Base-by-base conservation (phyloP, 2,888 invertebrate species). In the Schizaphis graminum region DNA sequence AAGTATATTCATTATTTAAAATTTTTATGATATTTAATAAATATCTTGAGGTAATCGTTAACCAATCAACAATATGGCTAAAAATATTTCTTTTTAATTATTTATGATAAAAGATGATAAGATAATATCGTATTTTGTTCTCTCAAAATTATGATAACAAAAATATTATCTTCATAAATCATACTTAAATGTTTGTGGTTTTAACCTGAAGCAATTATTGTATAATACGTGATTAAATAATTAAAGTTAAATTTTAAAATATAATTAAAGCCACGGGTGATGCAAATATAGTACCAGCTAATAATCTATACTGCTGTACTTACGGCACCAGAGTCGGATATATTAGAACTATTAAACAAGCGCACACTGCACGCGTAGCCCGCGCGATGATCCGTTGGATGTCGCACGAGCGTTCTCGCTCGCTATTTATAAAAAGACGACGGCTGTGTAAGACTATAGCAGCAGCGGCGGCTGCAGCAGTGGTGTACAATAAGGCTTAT, bases 391-490 rank as follows among this genome's bases (percentile, higher is more conserved):
- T 92, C 93, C 89, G 93, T 44, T 56, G 44, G 93, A 89, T 89
- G 89, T 61, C 90, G 85, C 85, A 61, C 47, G 86, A 47, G n/a
- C 26, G n/a, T 35, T 49, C 61, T 35, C 41, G 91, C 16, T 8
- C 87, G 93, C 90, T 93, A 93, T 93, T 93, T 93, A 90, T 93
- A 93, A 90, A 93, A 89, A 61, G 47, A 85, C 56, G 89, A 56
- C 67, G 92, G 26, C 35, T 93, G 61, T 93, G 61, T 93, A 93
- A 90, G 90, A 89, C 90, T 35, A 85, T 56, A 77, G n/a, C 67
- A 87, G 35, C 56, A 2, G 49, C 85, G 53, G 28, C n/a, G 49
- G 41, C n/a, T 53, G 35, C 53, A n/a, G 28, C 90, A 16, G 61
- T 28, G n/a, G 5, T 47, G 1, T 90, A 41, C 16, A 44, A 28